Conservation (phyloP, 1,140 invertebrate genomes). For the Zaprionus ornatus region DNA sequence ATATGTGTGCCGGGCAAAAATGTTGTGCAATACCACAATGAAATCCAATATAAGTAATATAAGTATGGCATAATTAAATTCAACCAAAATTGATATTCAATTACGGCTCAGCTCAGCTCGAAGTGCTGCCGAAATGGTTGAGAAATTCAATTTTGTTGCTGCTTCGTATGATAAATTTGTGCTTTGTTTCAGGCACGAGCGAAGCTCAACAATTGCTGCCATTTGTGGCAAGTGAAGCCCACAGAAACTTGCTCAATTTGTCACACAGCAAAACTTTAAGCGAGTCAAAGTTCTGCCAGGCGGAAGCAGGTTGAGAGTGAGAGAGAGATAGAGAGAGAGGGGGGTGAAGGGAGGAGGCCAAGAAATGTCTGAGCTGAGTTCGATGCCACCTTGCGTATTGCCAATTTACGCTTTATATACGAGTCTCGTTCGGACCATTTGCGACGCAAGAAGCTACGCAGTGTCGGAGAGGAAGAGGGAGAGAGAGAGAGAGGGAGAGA, state of each 20-base stretch:
- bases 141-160: conserved; percentile 26
- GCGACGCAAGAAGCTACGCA: conserved; percentile 35
- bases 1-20: conserved; percentile 25
- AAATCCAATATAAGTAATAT: conserved; percentile 9
- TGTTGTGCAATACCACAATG: conserved; percentile 16
- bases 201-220: conserved; percentile 33
- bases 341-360: neutral
- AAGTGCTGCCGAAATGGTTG: conserved; percentile 10
- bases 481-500: neutral
- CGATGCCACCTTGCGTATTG: conserved; percentile 41
- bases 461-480: neutral
- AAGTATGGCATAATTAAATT: conserved; percentile 31
- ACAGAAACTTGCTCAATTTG: conserved; percentile 35
- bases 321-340: neutral
- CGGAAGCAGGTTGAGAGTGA: neutral
- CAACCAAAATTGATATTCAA: conserved; percentile 35
- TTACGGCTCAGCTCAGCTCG: neutral
- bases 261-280: conserved; percentile 32
- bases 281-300: conserved; percentile 13
- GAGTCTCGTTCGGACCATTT: conserved; percentile 50
- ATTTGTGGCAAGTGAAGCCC: conserved; percentile 30
- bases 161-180: conserved; percentile 18
- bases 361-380: neutral
- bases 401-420: conserved; percentile 53
- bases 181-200: conserved; percentile 42